Conservation (phyloP, 2,888 invertebrate species). For the Bugula neritina region DNA sequence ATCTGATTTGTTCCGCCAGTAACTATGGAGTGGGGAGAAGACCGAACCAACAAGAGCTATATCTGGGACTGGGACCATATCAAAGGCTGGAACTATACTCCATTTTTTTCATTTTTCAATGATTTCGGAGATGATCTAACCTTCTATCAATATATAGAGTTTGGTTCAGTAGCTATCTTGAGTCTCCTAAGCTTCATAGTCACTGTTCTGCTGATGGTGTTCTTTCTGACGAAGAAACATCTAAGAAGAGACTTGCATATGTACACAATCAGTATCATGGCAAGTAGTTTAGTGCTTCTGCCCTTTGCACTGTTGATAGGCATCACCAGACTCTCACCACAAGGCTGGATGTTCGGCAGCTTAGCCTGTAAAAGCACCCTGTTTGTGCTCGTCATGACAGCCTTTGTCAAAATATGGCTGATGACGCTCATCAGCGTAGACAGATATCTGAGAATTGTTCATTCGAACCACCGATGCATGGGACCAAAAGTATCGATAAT, state of each 20-base stretch:
- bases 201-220: background rate
- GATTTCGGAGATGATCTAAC: background rate
- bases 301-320: slow-evolving; percentile 16
- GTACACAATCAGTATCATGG: slow-evolving; percentile 10
- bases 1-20: no score
- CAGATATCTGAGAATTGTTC: slow-evolving; percentile 14
- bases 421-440: slow-evolving; percentile 21
- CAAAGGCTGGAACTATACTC: slow-evolving; percentile 17
- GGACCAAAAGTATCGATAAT: background rate
- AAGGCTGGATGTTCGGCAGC: slow-evolving; percentile 17
- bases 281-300: background rate
- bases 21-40: background rate
- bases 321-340: background rate
- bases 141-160: background rate
- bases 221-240: slow-evolving; percentile 18
- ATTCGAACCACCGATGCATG: background rate
- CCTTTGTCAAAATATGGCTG: slow-evolving; percentile 22
- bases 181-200: background rate
- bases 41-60: slow-evolving; percentile 4
- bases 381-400: background rate
- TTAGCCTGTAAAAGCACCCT: background rate
- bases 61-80: slow-evolving; percentile 4
- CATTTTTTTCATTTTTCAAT: slow-evolving; percentile 23
- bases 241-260: slow-evolving; percentile 2
- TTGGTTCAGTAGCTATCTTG: background rate